phyloP scores from a whole-genome alignment of 2,888 invertebrate genomes.

The Enchytraeus crypticus region DNA sequence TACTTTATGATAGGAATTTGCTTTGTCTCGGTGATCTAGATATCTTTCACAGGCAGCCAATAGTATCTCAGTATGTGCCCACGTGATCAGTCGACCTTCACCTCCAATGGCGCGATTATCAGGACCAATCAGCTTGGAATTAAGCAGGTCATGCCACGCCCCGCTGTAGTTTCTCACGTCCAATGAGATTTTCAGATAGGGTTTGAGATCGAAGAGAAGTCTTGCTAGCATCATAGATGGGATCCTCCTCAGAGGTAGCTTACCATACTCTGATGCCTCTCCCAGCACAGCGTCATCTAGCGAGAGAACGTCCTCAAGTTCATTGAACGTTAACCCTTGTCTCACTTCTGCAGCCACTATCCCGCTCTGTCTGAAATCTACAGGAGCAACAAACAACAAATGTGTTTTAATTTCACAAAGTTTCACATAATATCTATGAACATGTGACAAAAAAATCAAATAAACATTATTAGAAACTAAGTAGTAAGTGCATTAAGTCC shows the following conservation, averaged over 20 bases:
- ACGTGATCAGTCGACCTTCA: constrained; percentile 51
- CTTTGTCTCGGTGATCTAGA: constrained; percentile 35
- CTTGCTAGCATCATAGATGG: constrained; percentile 38
- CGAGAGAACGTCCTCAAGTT: constrained; percentile 59
- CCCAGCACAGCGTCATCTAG: constrained; percentile 41
- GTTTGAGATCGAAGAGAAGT: constrained; percentile 31
- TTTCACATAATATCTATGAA: no score
- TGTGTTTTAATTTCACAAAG: no score
- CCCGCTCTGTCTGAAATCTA: no score
- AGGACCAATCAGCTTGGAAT: neutral
- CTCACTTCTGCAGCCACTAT: constrained; percentile 53
- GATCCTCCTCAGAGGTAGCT: constrained; percentile 34
- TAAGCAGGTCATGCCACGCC: neutral
- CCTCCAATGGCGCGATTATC: neutral
- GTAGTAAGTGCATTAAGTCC: no score
- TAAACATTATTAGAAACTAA: no score
- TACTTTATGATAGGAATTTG: constrained; percentile 44
- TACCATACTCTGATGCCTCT: constrained; percentile 24
- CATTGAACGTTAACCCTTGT: constrained; percentile 70
- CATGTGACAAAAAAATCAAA: no score
- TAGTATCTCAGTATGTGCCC: constrained; percentile 59
- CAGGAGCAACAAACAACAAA: no score
- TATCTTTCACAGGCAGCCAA: constrained; percentile 61
- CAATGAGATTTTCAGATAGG: neutral
- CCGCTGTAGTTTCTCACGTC: neutral